Evolutionary conservation across 2,113 vertebrate genomes (phyloP).

Genomic region (Rallus limicola): DNA sequence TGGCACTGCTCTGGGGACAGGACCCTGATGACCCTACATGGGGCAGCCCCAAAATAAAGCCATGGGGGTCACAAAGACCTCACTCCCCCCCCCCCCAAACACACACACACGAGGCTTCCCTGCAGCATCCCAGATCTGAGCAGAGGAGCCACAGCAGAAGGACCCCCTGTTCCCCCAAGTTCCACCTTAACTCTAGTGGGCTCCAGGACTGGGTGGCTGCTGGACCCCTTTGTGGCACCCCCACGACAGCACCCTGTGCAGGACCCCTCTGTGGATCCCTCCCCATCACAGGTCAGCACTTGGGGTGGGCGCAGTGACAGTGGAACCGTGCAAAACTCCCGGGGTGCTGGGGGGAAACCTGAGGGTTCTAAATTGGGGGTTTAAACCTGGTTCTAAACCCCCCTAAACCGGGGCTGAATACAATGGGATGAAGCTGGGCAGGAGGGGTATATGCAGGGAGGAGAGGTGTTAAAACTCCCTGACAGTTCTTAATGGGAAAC

Average conservation of each 20-base stretch:
- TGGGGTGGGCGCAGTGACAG: fast-evolving
- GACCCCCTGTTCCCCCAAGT: fast-evolving
- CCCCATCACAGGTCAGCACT: fast-evolving
- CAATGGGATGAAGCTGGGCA: fast-evolving
- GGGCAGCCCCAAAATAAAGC: too few relatives aligned
- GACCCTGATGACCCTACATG: too few relatives aligned
- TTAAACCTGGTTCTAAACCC: too few relatives aligned
- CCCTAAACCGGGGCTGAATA: too few relatives aligned
- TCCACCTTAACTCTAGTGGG: neutral
- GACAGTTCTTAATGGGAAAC: neutral
- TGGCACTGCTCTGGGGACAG: too few relatives aligned
- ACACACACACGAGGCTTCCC: fast-evolving
- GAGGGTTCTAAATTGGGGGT: too few relatives aligned
- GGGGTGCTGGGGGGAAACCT: fast-evolving
- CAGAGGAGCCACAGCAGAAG: too few relatives aligned
- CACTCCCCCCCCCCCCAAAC: too few relatives aligned
- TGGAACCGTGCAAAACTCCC: neutral
- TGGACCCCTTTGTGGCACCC: neutral
- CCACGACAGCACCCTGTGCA: neutral
- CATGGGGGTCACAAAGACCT: too few relatives aligned
- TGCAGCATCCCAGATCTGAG: fast-evolving
- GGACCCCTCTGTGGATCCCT: neutral
- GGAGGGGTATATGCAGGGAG: neutral
- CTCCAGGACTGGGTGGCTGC: neutral
- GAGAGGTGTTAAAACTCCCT: neutral